Percentiles rank a stretch among this genome's conserved stretches.
These are phyloP conservation scores for Belonocnema kinseyi DNA, from an alignment of 1,140 invertebrate genomes.

Conservation along the genomic window DNA sequence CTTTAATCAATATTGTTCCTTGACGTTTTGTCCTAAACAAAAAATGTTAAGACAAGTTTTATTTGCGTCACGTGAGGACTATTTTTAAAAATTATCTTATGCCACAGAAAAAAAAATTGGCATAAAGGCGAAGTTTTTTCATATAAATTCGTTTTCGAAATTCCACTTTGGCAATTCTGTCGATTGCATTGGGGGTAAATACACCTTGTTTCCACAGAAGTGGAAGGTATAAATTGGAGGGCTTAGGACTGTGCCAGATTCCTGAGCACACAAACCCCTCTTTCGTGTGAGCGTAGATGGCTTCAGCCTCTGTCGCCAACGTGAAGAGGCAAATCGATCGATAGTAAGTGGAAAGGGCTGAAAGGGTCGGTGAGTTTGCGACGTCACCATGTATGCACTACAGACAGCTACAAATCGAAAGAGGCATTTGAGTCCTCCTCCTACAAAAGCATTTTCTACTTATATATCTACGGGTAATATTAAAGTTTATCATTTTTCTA, in stretches of 20 bases:
- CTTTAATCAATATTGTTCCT: too few species aligned
- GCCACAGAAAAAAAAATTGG: neutral
- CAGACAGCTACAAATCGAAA: too few species aligned
- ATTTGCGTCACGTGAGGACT: too few species aligned
- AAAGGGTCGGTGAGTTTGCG: constrained; percentile 35
- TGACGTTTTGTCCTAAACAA: too few species aligned
- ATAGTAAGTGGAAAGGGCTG: constrained; percentile 8
- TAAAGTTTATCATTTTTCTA: too few species aligned
- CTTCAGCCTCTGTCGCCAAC: constrained; percentile 36
- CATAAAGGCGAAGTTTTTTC: neutral
- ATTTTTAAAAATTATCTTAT: neutral
- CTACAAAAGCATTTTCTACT: too few species aligned
- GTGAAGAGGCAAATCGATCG: constrained; percentile 41
- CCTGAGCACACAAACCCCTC: constrained; percentile 42
- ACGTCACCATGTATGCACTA: constrained; percentile 42
- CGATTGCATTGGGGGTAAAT: constrained; percentile 20
- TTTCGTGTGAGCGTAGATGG: constrained; percentile 41
- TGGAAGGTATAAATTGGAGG: constrained; percentile 30
- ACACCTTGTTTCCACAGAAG: constrained; percentile 25
- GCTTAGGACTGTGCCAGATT: constrained; percentile 43
- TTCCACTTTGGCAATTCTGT: constrained; percentile 18
- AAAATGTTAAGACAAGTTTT: too few species aligned
- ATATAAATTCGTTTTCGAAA: constrained; percentile 13
- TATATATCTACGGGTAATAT: too few species aligned
- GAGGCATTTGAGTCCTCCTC: too few species aligned